These are phyloP conservation scores for Rhamnusium bicolor DNA, from an alignment of 2,888 invertebrate genomes.

Conservation along the genomic window DNA sequence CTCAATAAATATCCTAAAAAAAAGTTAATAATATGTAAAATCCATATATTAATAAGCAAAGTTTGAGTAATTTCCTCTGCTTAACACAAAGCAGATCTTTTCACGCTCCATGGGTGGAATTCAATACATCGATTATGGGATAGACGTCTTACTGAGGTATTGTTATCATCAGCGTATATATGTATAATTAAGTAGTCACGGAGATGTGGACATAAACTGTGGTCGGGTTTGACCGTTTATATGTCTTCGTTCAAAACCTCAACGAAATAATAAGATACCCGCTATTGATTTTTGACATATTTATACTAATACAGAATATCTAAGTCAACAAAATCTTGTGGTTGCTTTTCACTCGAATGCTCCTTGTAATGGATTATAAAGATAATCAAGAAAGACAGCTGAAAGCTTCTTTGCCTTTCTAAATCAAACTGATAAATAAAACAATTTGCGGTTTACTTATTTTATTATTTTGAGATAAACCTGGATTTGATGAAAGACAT, in stretches of 20 bases:
- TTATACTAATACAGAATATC: not conserved
- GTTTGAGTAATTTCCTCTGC: too few species aligned
- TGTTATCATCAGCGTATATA: not conserved
- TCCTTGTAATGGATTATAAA: conserved; percentile 6
- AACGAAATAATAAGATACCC: not conserved
- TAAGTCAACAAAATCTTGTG: not conserved
- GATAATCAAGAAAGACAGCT: conserved; percentile 9
- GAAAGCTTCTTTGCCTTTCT: conserved; percentile 2
- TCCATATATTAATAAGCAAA: too few species aligned
- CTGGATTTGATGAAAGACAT: conserved; percentile 7
- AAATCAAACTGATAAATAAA: conserved; percentile 3
- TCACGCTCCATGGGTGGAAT: not conserved
- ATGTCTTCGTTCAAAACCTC: not conserved
- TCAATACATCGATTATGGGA: not conserved
- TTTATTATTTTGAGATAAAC: conserved; percentile 17
- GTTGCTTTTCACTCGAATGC: not conserved
- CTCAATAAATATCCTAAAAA: too few species aligned
- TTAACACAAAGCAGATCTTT: not conserved
- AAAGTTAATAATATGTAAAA: too few species aligned
- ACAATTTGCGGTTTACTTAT: conserved; percentile 12
- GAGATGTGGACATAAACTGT: not conserved
- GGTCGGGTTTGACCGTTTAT: not conserved
- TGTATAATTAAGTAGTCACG: not conserved
- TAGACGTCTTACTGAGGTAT: not conserved
- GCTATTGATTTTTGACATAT: not conserved